A percentile compares a stretch with the other conserved stretches of the same genome.
These are phyloP conservation scores for Aculops lycopersici DNA, from an alignment of 1,140 invertebrate genomes.

Conservation along the genomic window DNA sequence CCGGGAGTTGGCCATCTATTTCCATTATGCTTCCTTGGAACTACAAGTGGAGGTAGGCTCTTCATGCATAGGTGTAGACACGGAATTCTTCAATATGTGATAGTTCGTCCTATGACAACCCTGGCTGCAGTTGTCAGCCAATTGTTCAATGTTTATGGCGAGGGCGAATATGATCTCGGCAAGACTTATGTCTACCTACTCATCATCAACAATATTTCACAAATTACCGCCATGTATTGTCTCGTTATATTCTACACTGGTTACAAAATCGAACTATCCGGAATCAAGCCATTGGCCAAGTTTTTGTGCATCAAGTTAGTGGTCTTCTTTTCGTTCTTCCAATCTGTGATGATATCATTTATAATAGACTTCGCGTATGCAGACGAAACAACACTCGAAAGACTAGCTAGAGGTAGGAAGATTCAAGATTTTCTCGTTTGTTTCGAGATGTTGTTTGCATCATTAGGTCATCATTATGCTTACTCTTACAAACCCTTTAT, in stretches of 20 bases:
- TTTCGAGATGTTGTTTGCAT: conserved; percentile 86
- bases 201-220: conserved; percentile 65
- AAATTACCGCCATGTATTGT: conserved; percentile 78
- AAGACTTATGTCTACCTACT: conserved; percentile 59
- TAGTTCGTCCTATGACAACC: conserved; percentile 54
- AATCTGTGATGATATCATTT: conserved; percentile 57
- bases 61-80: conserved; percentile 80
- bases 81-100: conserved; percentile 72
- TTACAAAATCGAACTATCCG: conserved; percentile 45
- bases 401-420: conserved; percentile 25
- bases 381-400: conserved; percentile 20
- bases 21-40: conserved; percentile 13
- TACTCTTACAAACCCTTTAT: conserved; percentile 65
- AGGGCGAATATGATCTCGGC: conserved; percentile 40
- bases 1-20: conserved; percentile 26
- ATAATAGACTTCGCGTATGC: conserved; percentile 43
- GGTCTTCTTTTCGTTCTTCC: conserved; percentile 89
- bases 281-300: conserved; percentile 71
- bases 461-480: conserved; percentile 70
- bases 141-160: conserved; percentile 26
- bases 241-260: conserved; percentile 70
- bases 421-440: conserved; percentile 78
- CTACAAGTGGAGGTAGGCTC: conserved; percentile 19
- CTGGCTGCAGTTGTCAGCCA: conserved; percentile 45
- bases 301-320: conserved; percentile 94